phyloP scores from a whole-genome alignment of 2,888 invertebrate genomes.

The Lochmaea capreae region DNA sequence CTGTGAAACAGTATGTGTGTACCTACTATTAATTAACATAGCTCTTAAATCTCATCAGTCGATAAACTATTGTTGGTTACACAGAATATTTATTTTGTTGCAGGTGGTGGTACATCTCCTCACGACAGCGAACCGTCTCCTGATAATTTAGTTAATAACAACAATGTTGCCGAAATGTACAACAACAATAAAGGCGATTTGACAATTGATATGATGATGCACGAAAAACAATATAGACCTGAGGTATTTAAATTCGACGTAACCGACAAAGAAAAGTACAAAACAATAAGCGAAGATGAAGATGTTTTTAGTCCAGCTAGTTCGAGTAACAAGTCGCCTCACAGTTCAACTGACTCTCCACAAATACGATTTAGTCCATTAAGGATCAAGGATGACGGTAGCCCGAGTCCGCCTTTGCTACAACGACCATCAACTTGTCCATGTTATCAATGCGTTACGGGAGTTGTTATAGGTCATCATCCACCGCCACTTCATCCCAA shows the following conservation, averaged over 20 bases:
- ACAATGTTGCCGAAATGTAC: conserved; percentile 57
- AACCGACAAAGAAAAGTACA: conserved; percentile 59
- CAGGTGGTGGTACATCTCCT: conserved; percentile 40
- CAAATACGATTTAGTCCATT: conserved; percentile 70
- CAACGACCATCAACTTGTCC: conserved; percentile 59
- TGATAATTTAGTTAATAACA: conserved; percentile 64
- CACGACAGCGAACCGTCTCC: conserved; percentile 45
- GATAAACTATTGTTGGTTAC: not conserved
- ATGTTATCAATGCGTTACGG: conserved; percentile 64
- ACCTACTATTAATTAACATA: no score
- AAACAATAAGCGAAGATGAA: conserved; percentile 69
- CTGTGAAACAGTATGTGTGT: no score
- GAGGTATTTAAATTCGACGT: conserved; percentile 70
- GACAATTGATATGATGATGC: conserved; percentile 48
- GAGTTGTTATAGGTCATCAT: conserved; percentile 60
- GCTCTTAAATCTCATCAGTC: not conserved
- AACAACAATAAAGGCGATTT: conserved; percentile 57
- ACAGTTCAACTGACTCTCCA: conserved; percentile 69
- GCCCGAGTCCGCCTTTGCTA: conserved; percentile 61
- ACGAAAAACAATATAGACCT: conserved; percentile 60
- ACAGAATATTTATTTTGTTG: conserved; percentile 16
- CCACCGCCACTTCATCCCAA: conserved; percentile 63
- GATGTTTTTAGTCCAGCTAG: conserved; percentile 72
- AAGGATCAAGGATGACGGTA: conserved; percentile 67
- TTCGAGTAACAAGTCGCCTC: conserved; percentile 69